Evolutionary conservation across 1,140 invertebrate species (phyloP).

Genomic region (Chironomus tepperi): DNA sequence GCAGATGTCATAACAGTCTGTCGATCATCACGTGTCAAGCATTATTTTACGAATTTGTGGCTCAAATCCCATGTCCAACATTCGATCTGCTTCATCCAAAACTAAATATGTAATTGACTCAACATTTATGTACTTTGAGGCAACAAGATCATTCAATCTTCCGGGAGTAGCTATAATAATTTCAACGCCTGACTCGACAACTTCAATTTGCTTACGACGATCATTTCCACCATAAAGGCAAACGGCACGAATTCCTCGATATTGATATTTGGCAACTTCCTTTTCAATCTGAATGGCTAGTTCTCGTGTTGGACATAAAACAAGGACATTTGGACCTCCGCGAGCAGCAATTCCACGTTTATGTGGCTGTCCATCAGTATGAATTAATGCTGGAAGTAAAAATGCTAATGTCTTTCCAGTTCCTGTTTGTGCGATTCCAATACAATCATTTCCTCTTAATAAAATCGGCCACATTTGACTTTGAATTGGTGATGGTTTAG

Average conservation of each 20-base stretch:
- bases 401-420: slow-evolving; percentile 84
- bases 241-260: slow-evolving; percentile 72
- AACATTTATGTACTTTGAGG: slow-evolving; percentile 56
- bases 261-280: slow-evolving; percentile 80
- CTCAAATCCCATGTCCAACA: slow-evolving; percentile 82
- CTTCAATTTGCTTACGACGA: slow-evolving; percentile 62
- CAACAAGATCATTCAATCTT: slow-evolving; percentile 71
- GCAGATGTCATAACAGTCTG: slow-evolving; percentile 83
- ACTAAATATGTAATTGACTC: slow-evolving; percentile 75
- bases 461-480: slow-evolving; percentile 84
- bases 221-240: slow-evolving; percentile 81
- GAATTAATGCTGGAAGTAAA: slow-evolving; percentile 79
- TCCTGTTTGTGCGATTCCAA: slow-evolving; percentile 91
- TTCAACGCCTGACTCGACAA: slow-evolving; percentile 63
- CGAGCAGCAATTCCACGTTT: slow-evolving; percentile 50
- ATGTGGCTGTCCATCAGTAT: slow-evolving; percentile 69
- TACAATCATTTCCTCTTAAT: slow-evolving; percentile 74
- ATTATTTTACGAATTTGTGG: slow-evolving; percentile 77
- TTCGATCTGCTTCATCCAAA: slow-evolving; percentile 85
- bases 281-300: slow-evolving; percentile 83
- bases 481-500: slow-evolving; percentile 82
- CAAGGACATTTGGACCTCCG: slow-evolving; percentile 71
- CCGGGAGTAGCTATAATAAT: slow-evolving; percentile 86
- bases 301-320: slow-evolving; percentile 85
- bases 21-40: slow-evolving; percentile 64